A percentile compares a stretch with the other conserved stretches of the same genome.
Evolutionary conservation across 2,113 vertebrate genomes (phyloP).

Genomic region (Pongo abelii): DNA sequence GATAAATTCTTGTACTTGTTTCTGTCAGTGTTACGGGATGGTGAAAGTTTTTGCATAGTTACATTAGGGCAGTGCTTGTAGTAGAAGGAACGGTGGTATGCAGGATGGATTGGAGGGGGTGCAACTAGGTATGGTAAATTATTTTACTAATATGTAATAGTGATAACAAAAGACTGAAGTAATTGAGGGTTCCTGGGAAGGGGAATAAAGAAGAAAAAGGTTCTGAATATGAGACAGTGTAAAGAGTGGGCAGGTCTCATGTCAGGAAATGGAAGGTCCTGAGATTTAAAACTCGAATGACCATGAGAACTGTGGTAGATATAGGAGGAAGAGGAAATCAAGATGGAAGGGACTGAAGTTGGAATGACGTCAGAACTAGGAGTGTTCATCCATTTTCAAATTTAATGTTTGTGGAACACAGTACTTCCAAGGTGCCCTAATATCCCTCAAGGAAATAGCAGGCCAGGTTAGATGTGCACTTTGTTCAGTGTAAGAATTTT

Average conservation of each 20-base stretch:
- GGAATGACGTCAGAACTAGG: background rate
- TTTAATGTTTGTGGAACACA: background rate
- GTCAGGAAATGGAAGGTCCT: background rate
- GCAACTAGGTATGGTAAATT: background rate
- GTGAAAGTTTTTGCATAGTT: background rate
- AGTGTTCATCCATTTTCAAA: background rate
- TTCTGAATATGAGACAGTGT: background rate
- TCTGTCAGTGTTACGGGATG: background rate
- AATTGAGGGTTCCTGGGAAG: background rate
- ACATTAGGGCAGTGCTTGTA: background rate
- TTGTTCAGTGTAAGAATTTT: background rate
- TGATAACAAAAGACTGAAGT: background rate
- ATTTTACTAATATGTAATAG: background rate
- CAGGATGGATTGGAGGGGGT: background rate
- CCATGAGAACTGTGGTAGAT: background rate
- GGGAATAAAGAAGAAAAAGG: background rate
- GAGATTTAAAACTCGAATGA: background rate
- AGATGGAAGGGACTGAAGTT: background rate
- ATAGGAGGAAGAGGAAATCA: background rate
- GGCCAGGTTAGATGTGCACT: background rate
- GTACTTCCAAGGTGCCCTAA: fast-evolving
- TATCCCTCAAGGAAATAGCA: background rate
- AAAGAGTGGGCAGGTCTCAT: background rate
- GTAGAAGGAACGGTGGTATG: background rate
- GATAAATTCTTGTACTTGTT: background rate